Conservation (phyloP, 2,888 invertebrate genomes). For the Clusia tigrina region DNA sequence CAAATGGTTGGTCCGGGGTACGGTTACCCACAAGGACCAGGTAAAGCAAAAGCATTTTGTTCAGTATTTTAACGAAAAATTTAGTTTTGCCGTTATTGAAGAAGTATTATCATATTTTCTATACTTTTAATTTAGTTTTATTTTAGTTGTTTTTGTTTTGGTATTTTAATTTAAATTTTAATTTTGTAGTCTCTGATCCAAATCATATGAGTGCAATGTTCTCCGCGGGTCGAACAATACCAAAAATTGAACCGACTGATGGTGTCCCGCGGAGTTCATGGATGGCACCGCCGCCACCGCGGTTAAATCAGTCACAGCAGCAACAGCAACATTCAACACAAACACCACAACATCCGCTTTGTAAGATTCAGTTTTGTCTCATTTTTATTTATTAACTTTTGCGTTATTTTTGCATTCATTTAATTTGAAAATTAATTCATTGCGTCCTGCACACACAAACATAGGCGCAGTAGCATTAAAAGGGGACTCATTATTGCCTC, state of each 20-base stretch:
- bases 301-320: constrained; percentile 45
- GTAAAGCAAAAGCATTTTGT: no score
- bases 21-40: constrained; percentile 60
- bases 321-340: constrained; percentile 40
- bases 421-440: no score
- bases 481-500: no score
- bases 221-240: constrained; percentile 62
- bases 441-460: no score
- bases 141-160: constrained; percentile 38
- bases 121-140: constrained; percentile 32
- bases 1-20: constrained; percentile 64
- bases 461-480: no score
- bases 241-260: constrained; percentile 65
- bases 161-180: constrained; percentile 30
- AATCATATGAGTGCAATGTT: constrained; percentile 64
- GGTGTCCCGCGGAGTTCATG: constrained; percentile 58
- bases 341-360: constrained; percentile 56
- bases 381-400: constrained; percentile 29
- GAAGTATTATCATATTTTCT: background rate
- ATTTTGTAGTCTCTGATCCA: constrained; percentile 56
- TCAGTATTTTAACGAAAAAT: no score
- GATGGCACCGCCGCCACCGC: constrained; percentile 63
- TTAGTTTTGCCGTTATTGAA: no score
- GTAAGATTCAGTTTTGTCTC: constrained; percentile 58
- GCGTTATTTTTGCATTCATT: constrained; percentile 25